Conservation (phyloP, 2,113 vertebrate species). For the Fregetta grallaria region DNA sequence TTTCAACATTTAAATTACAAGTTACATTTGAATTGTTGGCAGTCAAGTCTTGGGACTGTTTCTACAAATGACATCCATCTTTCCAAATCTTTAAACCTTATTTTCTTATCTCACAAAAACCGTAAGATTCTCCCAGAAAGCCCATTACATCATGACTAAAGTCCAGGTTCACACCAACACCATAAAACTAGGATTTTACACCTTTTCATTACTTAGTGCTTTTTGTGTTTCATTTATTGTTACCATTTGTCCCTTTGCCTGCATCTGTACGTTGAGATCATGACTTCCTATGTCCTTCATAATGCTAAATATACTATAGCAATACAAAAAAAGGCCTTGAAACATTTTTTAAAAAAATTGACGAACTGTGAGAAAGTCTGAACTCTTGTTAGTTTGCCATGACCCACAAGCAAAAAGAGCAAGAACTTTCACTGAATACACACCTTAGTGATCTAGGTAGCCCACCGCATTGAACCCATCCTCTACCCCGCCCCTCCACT, state of each 20-base stretch:
- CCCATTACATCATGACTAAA: background rate
- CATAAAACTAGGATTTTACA: background rate
- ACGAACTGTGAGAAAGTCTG: background rate
- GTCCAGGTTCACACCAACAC: background rate
- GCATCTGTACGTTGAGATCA: background rate
- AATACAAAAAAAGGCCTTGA: background rate
- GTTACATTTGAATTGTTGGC: background rate
- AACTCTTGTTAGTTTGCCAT: background rate
- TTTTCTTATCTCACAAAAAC: background rate
- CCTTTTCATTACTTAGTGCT: background rate
- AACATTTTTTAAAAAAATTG: background rate
- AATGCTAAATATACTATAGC: background rate
- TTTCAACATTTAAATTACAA: background rate
- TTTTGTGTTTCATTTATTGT: background rate
- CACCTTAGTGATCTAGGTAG: background rate
- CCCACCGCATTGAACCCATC: background rate
- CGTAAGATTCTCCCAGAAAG: background rate
- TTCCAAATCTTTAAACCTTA: background rate
- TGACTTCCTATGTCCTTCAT: background rate
- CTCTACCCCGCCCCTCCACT: background rate
- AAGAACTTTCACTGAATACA: background rate
- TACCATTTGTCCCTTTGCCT: background rate
- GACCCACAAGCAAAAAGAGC: background rate
- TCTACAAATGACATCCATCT: background rate
- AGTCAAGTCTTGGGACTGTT: background rate